Conservation (phyloP, 2,888 invertebrate genomes). For the Campoplex capitator region DNA sequence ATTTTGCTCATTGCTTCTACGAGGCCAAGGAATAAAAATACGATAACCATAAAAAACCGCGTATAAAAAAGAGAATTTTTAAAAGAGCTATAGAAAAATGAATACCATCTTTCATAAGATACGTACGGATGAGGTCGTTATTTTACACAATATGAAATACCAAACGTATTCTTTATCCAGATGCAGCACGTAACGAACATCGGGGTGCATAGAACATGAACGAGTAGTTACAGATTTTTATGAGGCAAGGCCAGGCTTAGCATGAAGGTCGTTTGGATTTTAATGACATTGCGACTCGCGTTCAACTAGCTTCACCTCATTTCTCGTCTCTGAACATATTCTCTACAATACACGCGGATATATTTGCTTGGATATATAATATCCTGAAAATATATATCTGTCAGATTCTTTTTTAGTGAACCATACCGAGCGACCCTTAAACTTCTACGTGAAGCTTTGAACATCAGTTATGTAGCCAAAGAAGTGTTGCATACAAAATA, state of each 20-base stretch:
- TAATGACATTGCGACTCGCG: conserved; percentile 49
- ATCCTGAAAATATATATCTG: neutral
- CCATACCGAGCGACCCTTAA: neutral
- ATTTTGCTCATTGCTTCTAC: neutral
- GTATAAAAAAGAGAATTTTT: neutral
- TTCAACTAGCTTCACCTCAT: conserved; percentile 32
- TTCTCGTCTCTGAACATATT: conserved; percentile 17
- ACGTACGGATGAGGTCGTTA: neutral
- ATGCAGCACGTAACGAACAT: conserved; percentile 15
- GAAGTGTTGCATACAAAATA: neutral
- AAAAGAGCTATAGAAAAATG: neutral
- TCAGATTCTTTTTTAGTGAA: neutral
- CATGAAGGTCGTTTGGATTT: conserved; percentile 53
- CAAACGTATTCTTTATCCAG: conserved; percentile 18
- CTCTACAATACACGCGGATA: neutral
- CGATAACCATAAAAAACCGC: neutral
- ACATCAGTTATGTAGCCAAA: neutral
- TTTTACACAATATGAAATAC: neutral
- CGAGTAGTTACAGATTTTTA: conserved; percentile 33
- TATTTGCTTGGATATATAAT: neutral
- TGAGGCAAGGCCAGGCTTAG: conserved; percentile 35
- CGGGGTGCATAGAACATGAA: conserved; percentile 24
- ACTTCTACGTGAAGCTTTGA: neutral
- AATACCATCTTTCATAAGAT: neutral
- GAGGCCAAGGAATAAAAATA: neutral